These are phyloP conservation scores for Acleris laterana DNA, from an alignment of 2,888 invertebrate species.

Conservation along the genomic window DNA sequence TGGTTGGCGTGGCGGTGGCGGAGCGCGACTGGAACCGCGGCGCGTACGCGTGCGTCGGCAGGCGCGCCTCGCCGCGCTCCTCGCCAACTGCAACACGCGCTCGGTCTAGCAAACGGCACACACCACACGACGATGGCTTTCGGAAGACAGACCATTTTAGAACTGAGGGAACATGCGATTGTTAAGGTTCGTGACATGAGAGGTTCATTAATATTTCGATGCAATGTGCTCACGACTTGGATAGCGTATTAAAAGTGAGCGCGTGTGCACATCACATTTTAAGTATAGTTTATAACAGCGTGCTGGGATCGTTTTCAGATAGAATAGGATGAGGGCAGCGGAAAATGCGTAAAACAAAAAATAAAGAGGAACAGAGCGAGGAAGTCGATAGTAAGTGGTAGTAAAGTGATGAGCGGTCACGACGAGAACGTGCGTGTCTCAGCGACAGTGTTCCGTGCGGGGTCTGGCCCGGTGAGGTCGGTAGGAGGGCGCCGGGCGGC, in stretches of 20 bases:
- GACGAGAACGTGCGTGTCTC: conserved; percentile 74
- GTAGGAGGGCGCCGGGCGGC: conserved; percentile 55
- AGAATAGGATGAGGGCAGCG: conserved; percentile 70
- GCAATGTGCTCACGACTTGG: conserved; percentile 46
- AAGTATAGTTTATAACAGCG: conserved; percentile 60
- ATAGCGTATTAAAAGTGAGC: neutral
- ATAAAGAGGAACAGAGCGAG: conserved; percentile 67
- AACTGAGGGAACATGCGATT: conserved; percentile 51
- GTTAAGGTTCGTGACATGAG: conserved; percentile 47
- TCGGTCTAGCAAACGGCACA: conserved; percentile 31
- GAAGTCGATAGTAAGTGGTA: conserved; percentile 78
- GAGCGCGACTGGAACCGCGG: conserved; percentile 92
- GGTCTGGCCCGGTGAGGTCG: conserved; percentile 60
- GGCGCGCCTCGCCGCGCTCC: conserved; percentile 65
- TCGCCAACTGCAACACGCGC: conserved; percentile 63
- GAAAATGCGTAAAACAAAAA: conserved; percentile 76
- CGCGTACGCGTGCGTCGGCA: conserved; percentile 85
- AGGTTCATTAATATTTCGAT: conserved; percentile 39
- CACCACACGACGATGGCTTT: neutral
- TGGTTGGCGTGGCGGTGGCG: conserved; percentile 96
- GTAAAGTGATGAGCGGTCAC: conserved; percentile 80
- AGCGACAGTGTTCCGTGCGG: conserved; percentile 82
- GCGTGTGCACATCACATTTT: conserved; percentile 47
- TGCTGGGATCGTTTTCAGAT: conserved; percentile 63
- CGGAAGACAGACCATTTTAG: conserved; percentile 17